phyloP scores from a whole-genome alignment of 2,888 invertebrate species.

The Andrena hattorfiana region DNA sequence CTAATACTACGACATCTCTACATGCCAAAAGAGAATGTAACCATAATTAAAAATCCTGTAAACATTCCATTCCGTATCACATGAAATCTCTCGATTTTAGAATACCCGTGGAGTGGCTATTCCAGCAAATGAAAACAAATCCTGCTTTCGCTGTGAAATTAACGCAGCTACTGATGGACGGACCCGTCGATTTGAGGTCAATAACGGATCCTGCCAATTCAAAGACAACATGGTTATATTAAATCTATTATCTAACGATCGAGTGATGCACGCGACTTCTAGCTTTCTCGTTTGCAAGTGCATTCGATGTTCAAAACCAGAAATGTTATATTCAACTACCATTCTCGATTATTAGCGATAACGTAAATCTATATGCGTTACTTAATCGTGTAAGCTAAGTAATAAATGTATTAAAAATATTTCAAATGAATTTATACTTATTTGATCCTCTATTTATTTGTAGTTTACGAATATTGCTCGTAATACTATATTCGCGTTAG shows the following conservation, averaged over 20 bases:
- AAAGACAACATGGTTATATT: slow-evolving; percentile 64
- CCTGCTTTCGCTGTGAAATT: slow-evolving; percentile 73
- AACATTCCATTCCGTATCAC: slow-evolving; percentile 4
- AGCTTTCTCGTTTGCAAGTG: not conserved
- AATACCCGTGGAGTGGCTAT: slow-evolving; percentile 71
- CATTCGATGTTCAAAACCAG: not conserved
- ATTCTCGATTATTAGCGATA: not conserved
- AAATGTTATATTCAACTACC: not conserved
- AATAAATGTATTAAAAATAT: slow-evolving; percentile 1
- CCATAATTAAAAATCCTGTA: not conserved
- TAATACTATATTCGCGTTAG: no score
- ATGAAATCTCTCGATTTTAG: slow-evolving; percentile 60
- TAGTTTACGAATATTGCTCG: no score
- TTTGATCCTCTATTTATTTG: not conserved
- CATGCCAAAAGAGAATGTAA: no score
- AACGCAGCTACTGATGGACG: slow-evolving; percentile 63
- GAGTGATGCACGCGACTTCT: slow-evolving; percentile 35
- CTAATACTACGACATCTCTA: no score
- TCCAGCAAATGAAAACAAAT: slow-evolving; percentile 76
- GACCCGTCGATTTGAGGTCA: slow-evolving; percentile 50
- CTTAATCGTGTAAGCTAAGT: not conserved
- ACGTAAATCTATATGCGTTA: not conserved
- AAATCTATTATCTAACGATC: slow-evolving; percentile 37
- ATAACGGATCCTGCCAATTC: slow-evolving; percentile 62
- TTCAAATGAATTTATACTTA: not conserved